Evolutionary conservation across 2,888 invertebrate genomes (phyloP).

Genomic region (Isoperla grammatica): DNA sequence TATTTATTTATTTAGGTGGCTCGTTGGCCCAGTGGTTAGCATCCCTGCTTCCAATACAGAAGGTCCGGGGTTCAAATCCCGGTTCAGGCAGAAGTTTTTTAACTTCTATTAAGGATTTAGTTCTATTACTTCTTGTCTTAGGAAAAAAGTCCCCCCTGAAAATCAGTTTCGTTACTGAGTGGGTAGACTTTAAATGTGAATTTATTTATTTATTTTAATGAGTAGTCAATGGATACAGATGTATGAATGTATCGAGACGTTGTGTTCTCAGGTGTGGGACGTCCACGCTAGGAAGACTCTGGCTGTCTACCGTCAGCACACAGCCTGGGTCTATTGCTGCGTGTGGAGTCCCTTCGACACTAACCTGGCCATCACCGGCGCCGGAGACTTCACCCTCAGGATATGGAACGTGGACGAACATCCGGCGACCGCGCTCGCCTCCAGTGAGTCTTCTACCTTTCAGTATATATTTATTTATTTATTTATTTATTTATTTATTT

Average conservation of each 20-base stretch:
- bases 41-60: too few species aligned
- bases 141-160: neutral
- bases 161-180: too few species aligned
- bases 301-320: neutral
- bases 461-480: neutral
- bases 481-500: neutral
- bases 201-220: neutral
- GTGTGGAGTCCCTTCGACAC: conserved; percentile 61
- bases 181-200: neutral
- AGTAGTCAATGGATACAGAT: conserved; percentile 8
- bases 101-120: too few species aligned
- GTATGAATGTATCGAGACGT: neutral
- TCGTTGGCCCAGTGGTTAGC: too few species aligned
- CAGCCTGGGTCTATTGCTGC: conserved; percentile 46
- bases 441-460: neutral
- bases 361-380: conserved; percentile 58
- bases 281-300: conserved; percentile 43
- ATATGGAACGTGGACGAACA: conserved; percentile 56
- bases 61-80: too few species aligned
- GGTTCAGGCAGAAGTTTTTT: too few species aligned
- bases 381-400: conserved; percentile 59
- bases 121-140: too few species aligned
- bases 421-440: neutral
- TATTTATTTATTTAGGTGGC: too few species aligned
- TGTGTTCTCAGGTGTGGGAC: conserved; percentile 56